Evolutionary conservation across 2,888 invertebrate species (phyloP).

Genomic region (Drosophila subquinaria): DNA sequence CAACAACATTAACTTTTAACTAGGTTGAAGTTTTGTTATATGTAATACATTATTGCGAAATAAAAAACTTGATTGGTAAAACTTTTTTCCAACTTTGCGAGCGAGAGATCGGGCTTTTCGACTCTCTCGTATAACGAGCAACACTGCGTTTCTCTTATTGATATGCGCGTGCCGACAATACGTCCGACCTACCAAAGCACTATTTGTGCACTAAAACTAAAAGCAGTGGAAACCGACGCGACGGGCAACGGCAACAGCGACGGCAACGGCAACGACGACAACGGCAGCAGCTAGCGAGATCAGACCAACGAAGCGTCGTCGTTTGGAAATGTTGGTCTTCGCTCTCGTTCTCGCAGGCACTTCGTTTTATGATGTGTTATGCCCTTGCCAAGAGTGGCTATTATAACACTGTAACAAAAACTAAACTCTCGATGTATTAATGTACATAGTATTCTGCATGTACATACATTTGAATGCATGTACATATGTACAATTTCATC

Average conservation of each 20-base stretch:
- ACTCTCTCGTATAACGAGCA: constrained; percentile 58
- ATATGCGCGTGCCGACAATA: constrained; percentile 52
- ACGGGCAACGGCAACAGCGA: constrained; percentile 12
- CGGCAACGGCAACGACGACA: background rate
- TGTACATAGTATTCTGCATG: constrained; percentile 7
- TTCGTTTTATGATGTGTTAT: constrained; percentile 62
- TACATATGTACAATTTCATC: constrained; percentile 8
- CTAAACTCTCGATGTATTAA: constrained; percentile 20
- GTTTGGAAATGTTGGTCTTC: constrained; percentile 44
- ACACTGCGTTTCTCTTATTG: constrained; percentile 51
- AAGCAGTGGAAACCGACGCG: constrained; percentile 32
- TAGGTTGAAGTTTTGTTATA: constrained; percentile 80
- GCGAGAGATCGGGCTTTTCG: constrained; percentile 65
- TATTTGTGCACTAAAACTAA: constrained; percentile 64
- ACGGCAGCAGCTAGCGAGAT: constrained; percentile 40
- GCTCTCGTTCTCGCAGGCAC: constrained; percentile 55
- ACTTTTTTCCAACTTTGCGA: constrained; percentile 74
- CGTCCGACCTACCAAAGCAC: constrained; percentile 61
- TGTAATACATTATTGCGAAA: constrained; percentile 80
- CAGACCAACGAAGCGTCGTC: constrained; percentile 31
- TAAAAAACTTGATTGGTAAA: constrained; percentile 82
- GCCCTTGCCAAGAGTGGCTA: constrained; percentile 58
- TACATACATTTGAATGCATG: constrained; percentile 1
- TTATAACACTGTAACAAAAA: constrained; percentile 56
- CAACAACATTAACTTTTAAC: constrained; percentile 77